Percentiles rank a stretch among this genome's conserved stretches.
These are phyloP conservation scores for Oostethus manadensis DNA, from an alignment of 2,113 vertebrate genomes.

Conservation along the genomic window DNA sequence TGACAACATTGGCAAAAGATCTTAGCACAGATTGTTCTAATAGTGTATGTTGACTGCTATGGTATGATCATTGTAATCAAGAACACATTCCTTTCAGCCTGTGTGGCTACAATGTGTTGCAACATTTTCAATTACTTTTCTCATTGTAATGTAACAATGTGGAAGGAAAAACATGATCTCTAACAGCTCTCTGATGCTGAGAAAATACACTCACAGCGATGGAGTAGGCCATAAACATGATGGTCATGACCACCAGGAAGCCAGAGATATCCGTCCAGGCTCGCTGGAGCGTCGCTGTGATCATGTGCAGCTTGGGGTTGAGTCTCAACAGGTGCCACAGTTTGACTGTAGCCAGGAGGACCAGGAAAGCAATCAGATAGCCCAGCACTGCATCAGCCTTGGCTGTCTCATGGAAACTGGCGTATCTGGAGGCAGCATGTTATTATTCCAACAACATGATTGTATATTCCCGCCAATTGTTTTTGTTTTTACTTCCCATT, in stretches of 20 bases:
- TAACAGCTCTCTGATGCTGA: slow-evolving; percentile 20
- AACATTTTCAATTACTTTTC: slow-evolving; percentile 1
- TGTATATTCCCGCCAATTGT: neutral
- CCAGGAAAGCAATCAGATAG: slow-evolving; percentile 90
- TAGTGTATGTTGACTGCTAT: neutral
- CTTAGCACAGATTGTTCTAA: neutral
- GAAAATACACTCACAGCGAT: slow-evolving; percentile 79
- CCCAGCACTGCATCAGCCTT: slow-evolving; percentile 82
- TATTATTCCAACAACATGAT: slow-evolving; percentile 9
- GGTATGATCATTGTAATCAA: too few relatives aligned
- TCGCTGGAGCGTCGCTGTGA: slow-evolving; percentile 82
- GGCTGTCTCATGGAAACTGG: slow-evolving; percentile 87
- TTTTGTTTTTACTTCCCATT: neutral
- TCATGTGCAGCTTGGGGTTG: slow-evolving; percentile 91
- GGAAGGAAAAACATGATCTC: slow-evolving; percentile 5
- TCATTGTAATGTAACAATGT: neutral
- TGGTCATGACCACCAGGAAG: slow-evolving; percentile 80
- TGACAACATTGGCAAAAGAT: neutral
- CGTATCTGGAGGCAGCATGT: slow-evolving; percentile 66
- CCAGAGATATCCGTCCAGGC: slow-evolving; percentile 94
- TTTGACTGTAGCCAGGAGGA: slow-evolving; percentile 88
- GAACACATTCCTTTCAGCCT: too few relatives aligned
- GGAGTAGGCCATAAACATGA: slow-evolving; percentile 92
- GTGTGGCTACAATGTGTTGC: too few relatives aligned
- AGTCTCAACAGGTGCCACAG: slow-evolving; percentile 92